Percentiles rank a stretch among this genome's conserved stretches.
Evolutionary conservation across 2,113 vertebrate species (phyloP).

Genomic region (Hippocampus barbouri): DNA sequence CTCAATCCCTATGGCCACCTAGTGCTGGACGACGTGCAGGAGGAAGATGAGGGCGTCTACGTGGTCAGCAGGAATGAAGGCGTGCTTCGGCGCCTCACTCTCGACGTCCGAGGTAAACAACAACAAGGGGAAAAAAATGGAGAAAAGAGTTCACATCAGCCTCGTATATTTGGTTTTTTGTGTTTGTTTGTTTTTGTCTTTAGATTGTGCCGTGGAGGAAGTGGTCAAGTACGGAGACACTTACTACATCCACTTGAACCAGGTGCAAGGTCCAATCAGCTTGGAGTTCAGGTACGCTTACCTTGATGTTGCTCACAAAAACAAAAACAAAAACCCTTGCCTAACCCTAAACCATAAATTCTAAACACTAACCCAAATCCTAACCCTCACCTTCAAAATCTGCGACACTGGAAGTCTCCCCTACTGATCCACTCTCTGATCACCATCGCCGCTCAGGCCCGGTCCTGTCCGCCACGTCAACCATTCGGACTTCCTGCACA

Average conservation of each 20-base stretch:
- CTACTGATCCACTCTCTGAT: background rate
- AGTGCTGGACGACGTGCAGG: conserved; percentile 67
- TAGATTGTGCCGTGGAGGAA: conserved; percentile 70
- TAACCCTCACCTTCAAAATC: no score
- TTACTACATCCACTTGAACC: conserved; percentile 58
- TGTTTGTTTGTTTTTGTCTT: background rate
- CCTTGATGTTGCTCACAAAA: no score
- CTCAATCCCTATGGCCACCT: conserved; percentile 53
- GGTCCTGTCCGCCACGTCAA: conserved; percentile 27
- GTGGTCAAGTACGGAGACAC: conserved; percentile 69
- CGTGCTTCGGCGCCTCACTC: conserved; percentile 38
- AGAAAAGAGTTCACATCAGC: background rate
- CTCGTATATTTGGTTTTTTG: background rate
- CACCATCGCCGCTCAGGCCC: conserved; percentile 17
- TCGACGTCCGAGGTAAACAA: conserved; percentile 60
- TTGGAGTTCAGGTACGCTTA: conserved; percentile 65
- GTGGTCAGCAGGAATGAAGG: conserved; percentile 44
- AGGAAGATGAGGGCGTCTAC: conserved; percentile 70
- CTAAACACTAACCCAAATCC: no score
- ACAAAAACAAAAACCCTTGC: no score
- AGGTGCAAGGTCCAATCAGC: conserved; percentile 55
- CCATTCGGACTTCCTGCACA: conserved; percentile 28
- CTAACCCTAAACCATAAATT: no score
- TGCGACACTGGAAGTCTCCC: no score
- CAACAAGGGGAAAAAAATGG: background rate